Evolutionary conservation across 2,888 invertebrate genomes (phyloP).

Genomic region (Xylophagus ater): DNA sequence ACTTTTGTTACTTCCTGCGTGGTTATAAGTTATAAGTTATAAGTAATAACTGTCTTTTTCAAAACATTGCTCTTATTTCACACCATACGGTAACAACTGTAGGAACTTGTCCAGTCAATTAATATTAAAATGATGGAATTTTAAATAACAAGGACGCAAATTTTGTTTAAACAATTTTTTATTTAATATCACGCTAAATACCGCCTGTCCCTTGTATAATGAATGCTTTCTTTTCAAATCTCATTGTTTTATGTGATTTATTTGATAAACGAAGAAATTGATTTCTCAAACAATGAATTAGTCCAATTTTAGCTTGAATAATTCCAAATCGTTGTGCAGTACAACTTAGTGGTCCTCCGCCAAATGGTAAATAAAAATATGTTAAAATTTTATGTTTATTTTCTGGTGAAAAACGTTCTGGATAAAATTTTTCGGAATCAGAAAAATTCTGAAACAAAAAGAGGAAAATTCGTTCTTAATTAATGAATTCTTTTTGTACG

Average conservation of each 20-base stretch:
- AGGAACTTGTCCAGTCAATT: too few relatives aligned
- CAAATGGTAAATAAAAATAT: conserved; percentile 37
- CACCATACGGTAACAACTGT: too few relatives aligned
- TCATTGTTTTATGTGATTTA: conserved; percentile 27
- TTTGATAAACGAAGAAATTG: conserved; percentile 29
- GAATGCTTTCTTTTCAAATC: conserved; percentile 30
- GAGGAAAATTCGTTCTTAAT: conserved; percentile 8
- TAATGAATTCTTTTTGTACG: not conserved
- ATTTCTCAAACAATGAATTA: conserved; percentile 32
- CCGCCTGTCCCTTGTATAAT: conserved; percentile 33
- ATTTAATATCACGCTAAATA: conserved; percentile 27
- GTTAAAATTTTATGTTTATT: conserved; percentile 30
- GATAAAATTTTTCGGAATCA: conserved; percentile 32
- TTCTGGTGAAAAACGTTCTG: conserved; percentile 34
- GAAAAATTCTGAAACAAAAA: conserved; percentile 28
- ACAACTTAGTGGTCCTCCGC: conserved; percentile 36
- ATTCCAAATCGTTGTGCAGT: conserved; percentile 37
- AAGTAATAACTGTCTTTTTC: too few relatives aligned
- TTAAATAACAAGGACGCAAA: too few relatives aligned
- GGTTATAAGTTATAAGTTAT: too few relatives aligned
- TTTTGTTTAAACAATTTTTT: too few relatives aligned
- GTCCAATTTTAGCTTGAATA: conserved; percentile 34
- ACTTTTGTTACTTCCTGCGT: too few relatives aligned
- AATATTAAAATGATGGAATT: too few relatives aligned
- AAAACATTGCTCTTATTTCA: too few relatives aligned